Base-by-base conservation (phyloP, 2,113 vertebrate genomes). In the Motacilla alba region DNA sequence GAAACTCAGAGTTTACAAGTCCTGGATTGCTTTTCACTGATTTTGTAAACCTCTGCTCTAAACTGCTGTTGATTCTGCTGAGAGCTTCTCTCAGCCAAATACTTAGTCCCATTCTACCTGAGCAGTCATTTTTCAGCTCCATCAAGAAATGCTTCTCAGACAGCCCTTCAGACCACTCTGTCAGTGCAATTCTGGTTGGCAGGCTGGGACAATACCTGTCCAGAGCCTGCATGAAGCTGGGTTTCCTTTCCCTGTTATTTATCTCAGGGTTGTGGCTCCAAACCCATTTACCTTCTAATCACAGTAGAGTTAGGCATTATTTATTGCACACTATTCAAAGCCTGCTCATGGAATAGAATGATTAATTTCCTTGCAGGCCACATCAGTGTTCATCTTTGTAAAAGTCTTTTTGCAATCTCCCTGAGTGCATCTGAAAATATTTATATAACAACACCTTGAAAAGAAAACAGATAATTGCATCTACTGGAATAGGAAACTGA, bases 241-340 rank as follows among this genome's bases (percentile, higher is more conserved):
- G 4, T 8, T 60, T 35, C 35, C n/a, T n/a, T 13, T 17, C 23
- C n/a, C 8, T 5, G 5, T n/a, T 89, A 23, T 6, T 91, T 77
- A 28, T 74, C 43, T 19, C 27, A 53, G 46, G 49, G 14, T 13
- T 87, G 28, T 3, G 4, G 6, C 91, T 92, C 16, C 11, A 83
- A 86, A 26, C 20, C 22, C 70, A 10, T 73, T 62, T 90, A 39
- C 47, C 28, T 67, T 31, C 20, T 83, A 86, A 77, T 77, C 68
- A n/a, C 59, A 75, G 31, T 31, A 52, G 60, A 30, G 33, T 18
- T 75, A 11, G 27, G 2, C 24, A 31, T 80, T 93, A 64, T 64
- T 87, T 96, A 81, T 70, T 75, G 35, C 52, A n/a, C 49, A 39
- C 35, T 67, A 33, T 94, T 90, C 50, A 75, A 86, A 95, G 90